Percentiles rank a stretch among this genome's conserved stretches.
phyloP scores from a whole-genome alignment of 2,797 vertebrate genomes.

The Ceyx erithaca region DNA sequence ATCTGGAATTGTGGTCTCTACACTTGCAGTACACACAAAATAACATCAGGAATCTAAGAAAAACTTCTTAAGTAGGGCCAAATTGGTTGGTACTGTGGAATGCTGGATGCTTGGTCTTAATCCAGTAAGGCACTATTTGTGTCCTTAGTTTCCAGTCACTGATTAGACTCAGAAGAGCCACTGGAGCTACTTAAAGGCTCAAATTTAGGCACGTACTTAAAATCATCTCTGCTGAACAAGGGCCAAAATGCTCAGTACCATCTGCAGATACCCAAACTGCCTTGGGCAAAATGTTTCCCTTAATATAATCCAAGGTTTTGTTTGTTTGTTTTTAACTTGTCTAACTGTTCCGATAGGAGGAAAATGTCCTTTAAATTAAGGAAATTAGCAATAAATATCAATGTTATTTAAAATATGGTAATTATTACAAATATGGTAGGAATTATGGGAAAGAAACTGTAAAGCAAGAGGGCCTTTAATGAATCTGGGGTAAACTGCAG shows the following conservation, averaged over 20 bases:
- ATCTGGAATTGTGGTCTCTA: background rate
- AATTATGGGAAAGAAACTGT: background rate
- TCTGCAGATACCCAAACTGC: conserved; percentile 60
- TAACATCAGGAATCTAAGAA: background rate
- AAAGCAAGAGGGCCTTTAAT: background rate
- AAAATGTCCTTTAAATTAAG: conserved; percentile 46
- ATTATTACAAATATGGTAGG: background rate
- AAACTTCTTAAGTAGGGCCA: background rate
- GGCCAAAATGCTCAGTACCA: conserved; percentile 58
- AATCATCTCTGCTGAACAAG: conserved; percentile 53
- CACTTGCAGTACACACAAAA: background rate
- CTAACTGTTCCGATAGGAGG: conserved; percentile 9
- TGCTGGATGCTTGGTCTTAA: background rate
- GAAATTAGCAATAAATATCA: conserved; percentile 50
- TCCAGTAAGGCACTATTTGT: background rate
- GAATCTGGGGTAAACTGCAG: background rate
- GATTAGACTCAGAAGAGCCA: background rate
- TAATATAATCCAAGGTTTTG: conserved; percentile 67
- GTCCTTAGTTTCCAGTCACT: background rate
- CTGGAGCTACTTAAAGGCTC: conserved; percentile 29
- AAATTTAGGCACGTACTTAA: conserved; percentile 43
- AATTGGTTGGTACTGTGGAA: background rate
- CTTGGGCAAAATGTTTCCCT: conserved; percentile 65
- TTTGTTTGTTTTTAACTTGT: conserved; percentile 59
- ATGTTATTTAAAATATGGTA: background rate